phyloP scores from a whole-genome alignment of 2,797 vertebrate species.

The Bucorvus abyssinicus region DNA sequence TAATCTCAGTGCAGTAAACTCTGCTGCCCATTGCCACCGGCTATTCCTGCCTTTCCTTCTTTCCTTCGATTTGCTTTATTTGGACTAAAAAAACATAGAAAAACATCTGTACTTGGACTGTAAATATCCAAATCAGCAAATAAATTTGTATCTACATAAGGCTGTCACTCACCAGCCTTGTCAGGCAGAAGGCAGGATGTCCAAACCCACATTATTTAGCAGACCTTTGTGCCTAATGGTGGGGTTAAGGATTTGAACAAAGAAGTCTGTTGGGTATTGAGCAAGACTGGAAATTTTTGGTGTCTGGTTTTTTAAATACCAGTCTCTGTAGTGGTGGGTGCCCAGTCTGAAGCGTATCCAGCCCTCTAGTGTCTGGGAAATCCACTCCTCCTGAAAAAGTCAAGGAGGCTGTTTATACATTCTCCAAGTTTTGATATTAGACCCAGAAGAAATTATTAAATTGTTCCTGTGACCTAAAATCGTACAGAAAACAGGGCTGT shows the following conservation, averaged over 20 bases:
- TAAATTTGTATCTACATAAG: neutral
- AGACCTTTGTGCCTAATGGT: neutral
- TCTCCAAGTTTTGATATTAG: neutral
- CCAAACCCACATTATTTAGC: neutral
- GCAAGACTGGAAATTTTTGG: neutral
- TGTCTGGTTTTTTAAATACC: neutral
- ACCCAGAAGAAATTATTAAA: neutral
- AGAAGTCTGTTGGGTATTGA: neutral
- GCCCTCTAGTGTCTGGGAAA: neutral
- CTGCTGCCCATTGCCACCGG: neutral
- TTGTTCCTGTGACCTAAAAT: neutral
- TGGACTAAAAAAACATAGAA: neutral
- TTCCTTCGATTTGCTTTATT: neutral
- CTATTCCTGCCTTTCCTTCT: neutral
- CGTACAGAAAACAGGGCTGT: neutral
- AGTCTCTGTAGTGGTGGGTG: neutral
- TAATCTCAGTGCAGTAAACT: neutral
- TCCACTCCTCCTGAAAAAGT: neutral
- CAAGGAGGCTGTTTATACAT: neutral
- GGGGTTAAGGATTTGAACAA: neutral
- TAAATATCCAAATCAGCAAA: neutral
- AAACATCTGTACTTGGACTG: neutral
- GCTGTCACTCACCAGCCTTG: neutral
- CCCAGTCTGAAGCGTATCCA: neutral
- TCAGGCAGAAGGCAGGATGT: neutral